Base-by-base conservation (phyloP, 2,797 vertebrate species). In the Eurystomus glaucurus region DNA sequence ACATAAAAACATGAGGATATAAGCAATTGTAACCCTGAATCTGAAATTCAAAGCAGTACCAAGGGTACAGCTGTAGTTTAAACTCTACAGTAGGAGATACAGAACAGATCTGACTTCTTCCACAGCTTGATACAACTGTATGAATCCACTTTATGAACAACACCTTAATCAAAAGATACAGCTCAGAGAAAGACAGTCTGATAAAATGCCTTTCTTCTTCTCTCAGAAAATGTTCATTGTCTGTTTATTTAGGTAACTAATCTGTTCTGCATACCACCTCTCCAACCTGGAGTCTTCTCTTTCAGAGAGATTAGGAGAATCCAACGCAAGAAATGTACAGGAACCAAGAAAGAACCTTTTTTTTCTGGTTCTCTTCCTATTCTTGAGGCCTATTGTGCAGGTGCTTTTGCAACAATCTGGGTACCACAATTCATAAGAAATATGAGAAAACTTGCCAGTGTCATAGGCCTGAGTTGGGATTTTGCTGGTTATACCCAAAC, bases 391-490 rank as follows among this genome's bases (percentile, higher is more conserved):
- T 37, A 29, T 26, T 62, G 15, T 72, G 15, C 37, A 68, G 11
- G 4, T 57, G 17, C 2, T 88, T 85, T 65, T 81, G 21, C 21
- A 88, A n/a, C 8, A 58, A 11, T 26, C 28, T 68, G 16, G 5
- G 1, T 62, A 39, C 5, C 5, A 28, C 22, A 54, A 11, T 19
- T 11, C 6, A 17, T 2, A 46, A 21, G 28, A 82, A 76, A 58
- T 39, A 15, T 26, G 6, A 52, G 21, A 79, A 70, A 62, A 54
- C 4, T 21, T 58, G 22, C 11, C 14, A 58, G 14, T 69, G 12
- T 26, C 0, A 0, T 54, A 35, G 37, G 13, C 11, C 7, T 62
- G 19, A 35, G 4, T 1, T 80, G 9, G 7, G 14, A 58, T 88
- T 77, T 92, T 50, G 4, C 15, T 85, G 23, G 9, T 72, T 70